Base-by-base conservation (phyloP, 2,888 invertebrate species). In the Phaonia tiefii region DNA sequence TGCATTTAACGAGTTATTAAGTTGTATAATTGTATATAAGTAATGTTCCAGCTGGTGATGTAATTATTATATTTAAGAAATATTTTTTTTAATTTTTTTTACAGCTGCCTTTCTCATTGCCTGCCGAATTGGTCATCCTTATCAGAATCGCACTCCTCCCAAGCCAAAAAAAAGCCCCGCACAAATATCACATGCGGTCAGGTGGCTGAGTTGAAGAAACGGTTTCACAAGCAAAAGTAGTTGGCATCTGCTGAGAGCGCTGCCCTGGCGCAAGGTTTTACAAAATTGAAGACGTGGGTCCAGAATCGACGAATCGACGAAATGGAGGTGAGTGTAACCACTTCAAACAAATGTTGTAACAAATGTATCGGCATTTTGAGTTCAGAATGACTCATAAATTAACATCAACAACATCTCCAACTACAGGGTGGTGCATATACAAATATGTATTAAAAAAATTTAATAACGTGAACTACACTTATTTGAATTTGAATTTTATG, bases 161-260 rank as follows among this genome's bases (percentile, higher is more conserved):
- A 99, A 99, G 91, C 93, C n/a, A n/a, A 99, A 88, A 99, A 99
- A 95, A 99, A 99, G 92, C 99, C 99, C 0, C 92, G 99, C 80
- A 99, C 99, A 11, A 98, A 98, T 8, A 99, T 99, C 92, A 98
- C 98, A 0, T 93, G 99, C 85, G 94, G 98, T 84, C 99, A 98
- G 91, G 95, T 98, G 87, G 97, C 97, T 8, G 98, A 98, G 90
- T 90, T 98, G 86, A 99, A 99, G 92, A 99, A 98, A 90, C 92
- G 99, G 86, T 99, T 99, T 92, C 97, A 98, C 91, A 97, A 98
- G 89, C 99, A 99, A 92, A 99, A 99, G 91, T 99, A 99, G 91
- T 92, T 99, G 84, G 99, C 99, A 5, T 99, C 99, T 0, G 98
- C 98, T 0, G 99, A 99, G 90, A 92, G 99, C 63, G 98, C 99